These are phyloP conservation scores for Otocyon megalotis DNA, from an alignment of 2,113 vertebrate genomes.

Conservation along the genomic window DNA sequence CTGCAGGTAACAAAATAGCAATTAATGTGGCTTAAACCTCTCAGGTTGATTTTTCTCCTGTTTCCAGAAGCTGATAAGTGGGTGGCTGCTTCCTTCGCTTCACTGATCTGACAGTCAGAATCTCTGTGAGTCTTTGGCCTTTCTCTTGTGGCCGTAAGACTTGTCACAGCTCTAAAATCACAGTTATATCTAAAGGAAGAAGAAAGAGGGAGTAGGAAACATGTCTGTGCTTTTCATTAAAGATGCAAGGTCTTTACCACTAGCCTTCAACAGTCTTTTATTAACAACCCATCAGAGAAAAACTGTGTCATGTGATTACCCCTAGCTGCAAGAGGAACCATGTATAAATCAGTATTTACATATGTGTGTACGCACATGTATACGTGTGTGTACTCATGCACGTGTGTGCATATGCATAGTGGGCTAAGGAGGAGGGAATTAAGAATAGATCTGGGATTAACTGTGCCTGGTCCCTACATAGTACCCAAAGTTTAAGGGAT, in stretches of 20 bases:
- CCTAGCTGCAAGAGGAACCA: neutral
- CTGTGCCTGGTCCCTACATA: neutral
- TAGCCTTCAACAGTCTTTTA: neutral
- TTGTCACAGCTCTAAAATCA: neutral
- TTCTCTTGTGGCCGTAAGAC: neutral
- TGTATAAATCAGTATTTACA: neutral
- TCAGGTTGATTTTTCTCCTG: neutral
- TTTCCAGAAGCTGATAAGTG: neutral
- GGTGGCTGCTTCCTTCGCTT: neutral
- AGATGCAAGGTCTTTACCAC: neutral
- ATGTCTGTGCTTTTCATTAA: neutral
- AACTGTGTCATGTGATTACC: neutral
- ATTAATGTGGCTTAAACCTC: neutral
- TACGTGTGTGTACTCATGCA: rapidly evolving
- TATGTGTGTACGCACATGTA: neutral
- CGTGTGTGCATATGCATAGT: rapidly evolving
- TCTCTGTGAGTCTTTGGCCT: neutral
- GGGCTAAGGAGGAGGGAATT: neutral
- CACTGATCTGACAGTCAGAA: neutral
- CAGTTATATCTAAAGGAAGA: neutral
- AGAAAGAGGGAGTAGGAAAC: neutral
- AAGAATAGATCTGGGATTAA: neutral
- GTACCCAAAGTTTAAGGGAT: neutral
- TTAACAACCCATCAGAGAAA: neutral
- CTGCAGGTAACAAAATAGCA: neutral